Evolutionary conservation across 1,140 invertebrate genomes (phyloP).

Genomic region (Drosophila seguyi): DNA sequence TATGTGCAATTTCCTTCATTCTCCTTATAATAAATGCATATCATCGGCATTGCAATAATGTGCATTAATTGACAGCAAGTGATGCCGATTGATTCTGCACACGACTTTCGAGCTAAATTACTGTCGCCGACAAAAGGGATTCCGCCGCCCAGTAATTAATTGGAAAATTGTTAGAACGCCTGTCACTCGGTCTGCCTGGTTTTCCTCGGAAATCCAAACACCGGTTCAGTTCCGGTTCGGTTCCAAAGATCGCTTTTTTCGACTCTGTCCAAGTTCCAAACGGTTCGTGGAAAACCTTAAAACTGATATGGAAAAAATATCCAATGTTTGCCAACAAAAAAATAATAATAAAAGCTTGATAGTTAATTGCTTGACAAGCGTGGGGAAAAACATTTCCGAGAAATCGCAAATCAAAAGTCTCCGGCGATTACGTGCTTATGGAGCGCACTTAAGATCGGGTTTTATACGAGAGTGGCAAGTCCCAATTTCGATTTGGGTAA

Average conservation of each 20-base stretch:
- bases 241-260: conserved; percentile 10
- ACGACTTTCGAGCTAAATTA: conserved; percentile 44
- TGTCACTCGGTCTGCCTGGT: neutral
- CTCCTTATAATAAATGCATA: conserved; percentile 34
- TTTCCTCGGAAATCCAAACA: conserved; percentile 28
- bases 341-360: conserved; percentile 1
- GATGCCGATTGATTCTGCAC: conserved; percentile 30
- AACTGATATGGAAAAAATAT: conserved; percentile 24
- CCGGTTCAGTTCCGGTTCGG: conserved; percentile 21
- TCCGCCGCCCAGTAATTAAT: conserved; percentile 25
- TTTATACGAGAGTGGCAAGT: conserved; percentile 22
- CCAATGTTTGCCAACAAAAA: conserved; percentile 32
- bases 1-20: conserved; percentile 47
- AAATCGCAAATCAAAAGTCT: conserved; percentile 20
- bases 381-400: conserved; percentile 50
- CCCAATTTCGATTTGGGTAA: conserved; percentile 29
- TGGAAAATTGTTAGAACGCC: conserved; percentile 5
- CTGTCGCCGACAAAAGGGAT: conserved; percentile 29
- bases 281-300: conserved; percentile 40
- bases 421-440: conserved; percentile 12
- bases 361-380: conserved; percentile 19
- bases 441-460: conserved; percentile 25
- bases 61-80: conserved; percentile 34
- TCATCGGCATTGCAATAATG: conserved; percentile 36
- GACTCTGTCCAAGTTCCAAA: conserved; percentile 16